Conservation (phyloP, 2,888 invertebrate genomes). For the Thymelicus sylvestris region DNA sequence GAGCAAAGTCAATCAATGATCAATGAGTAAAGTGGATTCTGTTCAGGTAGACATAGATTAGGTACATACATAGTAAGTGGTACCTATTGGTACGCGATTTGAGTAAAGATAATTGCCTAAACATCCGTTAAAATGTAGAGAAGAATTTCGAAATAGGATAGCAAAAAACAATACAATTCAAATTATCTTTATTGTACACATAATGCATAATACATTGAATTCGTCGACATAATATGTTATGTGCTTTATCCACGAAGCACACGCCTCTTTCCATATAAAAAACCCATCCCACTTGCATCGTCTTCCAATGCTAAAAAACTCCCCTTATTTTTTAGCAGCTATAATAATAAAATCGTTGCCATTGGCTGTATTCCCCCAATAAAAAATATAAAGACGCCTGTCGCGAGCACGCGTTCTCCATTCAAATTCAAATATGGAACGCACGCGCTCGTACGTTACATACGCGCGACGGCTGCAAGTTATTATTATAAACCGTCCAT, state of each 20-base stretch:
- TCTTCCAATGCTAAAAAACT: slow-evolving; percentile 64
- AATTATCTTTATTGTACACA: too few relatives aligned
- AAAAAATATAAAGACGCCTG: slow-evolving; percentile 81
- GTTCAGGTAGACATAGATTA: too few relatives aligned
- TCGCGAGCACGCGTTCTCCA: slow-evolving; percentile 68
- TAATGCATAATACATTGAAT: too few relatives aligned
- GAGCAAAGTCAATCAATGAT: too few relatives aligned
- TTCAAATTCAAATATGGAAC: slow-evolving; percentile 76
- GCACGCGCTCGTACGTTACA: slow-evolving; percentile 72
- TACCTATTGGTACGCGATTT: too few relatives aligned
- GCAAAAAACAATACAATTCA: too few relatives aligned
- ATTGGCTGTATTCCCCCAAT: slow-evolving; percentile 73
- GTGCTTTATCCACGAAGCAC: slow-evolving; percentile 35
- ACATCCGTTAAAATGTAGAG: too few relatives aligned
- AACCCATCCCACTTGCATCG: slow-evolving; percentile 48
- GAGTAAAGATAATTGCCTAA: too few relatives aligned
- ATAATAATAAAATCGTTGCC: slow-evolving; percentile 55
- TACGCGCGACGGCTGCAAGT: slow-evolving; percentile 70
- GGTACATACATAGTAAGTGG: too few relatives aligned
- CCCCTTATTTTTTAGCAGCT: slow-evolving; percentile 71
- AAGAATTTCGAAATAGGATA: too few relatives aligned
- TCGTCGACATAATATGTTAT: slow-evolving; percentile 7
- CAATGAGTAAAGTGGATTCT: too few relatives aligned
- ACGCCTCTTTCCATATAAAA: slow-evolving; percentile 64
- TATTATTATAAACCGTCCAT: slow-evolving; percentile 71